Evolutionary conservation across 2,797 vertebrate genomes (phyloP), one percentile per base, ranked within the genome.

Genomic region (Aphelocoma californica): DNA sequence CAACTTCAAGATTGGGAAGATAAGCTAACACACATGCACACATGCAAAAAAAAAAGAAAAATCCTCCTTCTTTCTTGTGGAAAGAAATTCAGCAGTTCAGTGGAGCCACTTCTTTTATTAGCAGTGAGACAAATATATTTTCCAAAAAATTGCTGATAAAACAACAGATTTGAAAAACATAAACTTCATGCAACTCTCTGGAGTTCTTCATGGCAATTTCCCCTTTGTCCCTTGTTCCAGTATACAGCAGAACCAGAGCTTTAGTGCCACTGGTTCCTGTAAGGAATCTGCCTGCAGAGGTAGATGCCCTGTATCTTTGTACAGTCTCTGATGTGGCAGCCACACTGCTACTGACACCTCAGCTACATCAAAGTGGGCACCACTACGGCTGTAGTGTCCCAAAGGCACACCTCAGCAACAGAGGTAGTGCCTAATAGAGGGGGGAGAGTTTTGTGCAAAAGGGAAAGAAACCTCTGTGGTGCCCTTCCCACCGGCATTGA

Each of bases 381-480:
- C 0, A 23, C 36, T 19, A 6, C 0, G 1, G 15, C 36, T 9
- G 1, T 20, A 8, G 38, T 0, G 0, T 44, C 29, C 50, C 0
- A 0, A 61, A 57, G 54, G 50, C 31, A n/a, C 38, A 56, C 13
- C 50, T 40, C 45, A 60, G 65, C 50, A 44, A 40, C n/a, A 54
- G 24, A n/a, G n/a, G 38, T 2, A 50, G 38, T 4, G 36, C 51
- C 66, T 29, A 34, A 38, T 0, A 56, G 24, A 32, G 17, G 5
- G 10, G 5, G 10, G 5, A 12, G 14, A 47, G 19, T 32, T 61
- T 57, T 51, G 16, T 69, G 38, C 34, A 66, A 67, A 74, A 36
- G 21, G 9, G 12, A 17, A 31, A 56, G 32, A 21, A 64, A 0
- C 2, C 14, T 66, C 69, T 2, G 1, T 1, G 26, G 13, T 42